phyloP scores from a whole-genome alignment of 2,113 vertebrate species.

The Neofelis nebulosa region DNA sequence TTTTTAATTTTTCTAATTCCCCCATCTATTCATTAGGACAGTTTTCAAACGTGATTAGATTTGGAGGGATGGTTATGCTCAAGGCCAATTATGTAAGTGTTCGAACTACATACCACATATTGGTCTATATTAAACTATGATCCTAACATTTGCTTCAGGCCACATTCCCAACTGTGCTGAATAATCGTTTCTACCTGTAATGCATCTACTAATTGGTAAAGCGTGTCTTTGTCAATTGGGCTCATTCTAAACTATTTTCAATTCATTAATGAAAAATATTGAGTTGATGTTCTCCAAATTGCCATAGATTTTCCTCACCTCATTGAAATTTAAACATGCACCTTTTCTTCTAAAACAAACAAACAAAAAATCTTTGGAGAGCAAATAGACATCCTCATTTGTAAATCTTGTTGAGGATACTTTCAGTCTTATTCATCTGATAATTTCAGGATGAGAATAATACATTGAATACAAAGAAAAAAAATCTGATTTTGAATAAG shows the following conservation, averaged over 20 bases:
- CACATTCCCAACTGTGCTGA: constrained; percentile 55
- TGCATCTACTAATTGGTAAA: constrained; percentile 68
- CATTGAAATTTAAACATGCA: neutral
- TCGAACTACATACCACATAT: neutral
- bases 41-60: neutral
- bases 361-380: neutral
- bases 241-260: constrained; percentile 71
- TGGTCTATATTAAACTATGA: constrained; percentile 43
- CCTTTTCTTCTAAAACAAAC: neutral
- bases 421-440: constrained; percentile 60
- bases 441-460: constrained; percentile 47
- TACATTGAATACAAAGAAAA: constrained; percentile 42
- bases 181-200: constrained; percentile 68
- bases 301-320: constrained; percentile 20
- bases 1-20: constrained; percentile 17
- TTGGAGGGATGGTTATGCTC: constrained; percentile 27
- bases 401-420: constrained; percentile 50
- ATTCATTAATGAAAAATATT: constrained; percentile 74
- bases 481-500: constrained; percentile 57
- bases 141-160: constrained; percentile 59
- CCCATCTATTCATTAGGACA: neutral
- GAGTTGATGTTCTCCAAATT: constrained; percentile 60
- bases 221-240: constrained; percentile 64
- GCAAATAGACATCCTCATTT: constrained; percentile 5
- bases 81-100: constrained; percentile 22